phyloP scores from a whole-genome alignment of 2,797 vertebrate genomes.

The Periophthalmus magnuspinnatus region DNA sequence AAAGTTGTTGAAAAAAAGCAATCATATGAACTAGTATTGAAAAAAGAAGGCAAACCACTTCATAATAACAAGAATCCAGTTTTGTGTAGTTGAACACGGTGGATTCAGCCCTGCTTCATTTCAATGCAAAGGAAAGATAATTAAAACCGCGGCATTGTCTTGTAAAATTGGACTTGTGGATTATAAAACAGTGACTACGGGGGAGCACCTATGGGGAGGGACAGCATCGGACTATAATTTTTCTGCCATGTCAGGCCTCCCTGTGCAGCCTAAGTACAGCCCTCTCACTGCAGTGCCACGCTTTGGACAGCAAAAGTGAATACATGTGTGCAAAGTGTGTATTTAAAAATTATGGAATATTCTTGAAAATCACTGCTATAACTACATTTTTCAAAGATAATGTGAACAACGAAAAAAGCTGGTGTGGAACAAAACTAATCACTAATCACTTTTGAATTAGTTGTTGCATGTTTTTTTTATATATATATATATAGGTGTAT shows the following conservation, averaged over 20 bases:
- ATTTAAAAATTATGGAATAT: too few species aligned
- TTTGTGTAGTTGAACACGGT: background rate
- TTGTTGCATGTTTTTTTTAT: too few species aligned
- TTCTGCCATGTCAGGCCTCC: background rate
- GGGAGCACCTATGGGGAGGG: background rate
- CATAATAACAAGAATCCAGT: background rate
- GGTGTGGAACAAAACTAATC: too few species aligned
- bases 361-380: too few species aligned
- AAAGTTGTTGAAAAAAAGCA: too few species aligned
- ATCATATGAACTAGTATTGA: too few species aligned
- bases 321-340: background rate
- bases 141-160: constrained; percentile 6
- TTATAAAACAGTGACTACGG: background rate
- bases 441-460: too few species aligned
- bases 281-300: background rate
- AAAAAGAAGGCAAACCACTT: too few species aligned
- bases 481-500: too few species aligned
- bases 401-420: too few species aligned
- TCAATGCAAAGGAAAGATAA: constrained; percentile 12
- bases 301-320: background rate
- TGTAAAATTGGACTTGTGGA: background rate
- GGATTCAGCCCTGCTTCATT: constrained; percentile 6
- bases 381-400: too few species aligned
- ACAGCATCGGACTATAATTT: background rate
- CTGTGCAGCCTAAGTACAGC: background rate